Evolutionary conservation across 2,797 vertebrate species (phyloP).

Genomic region (Sorex maritimensis): DNA sequence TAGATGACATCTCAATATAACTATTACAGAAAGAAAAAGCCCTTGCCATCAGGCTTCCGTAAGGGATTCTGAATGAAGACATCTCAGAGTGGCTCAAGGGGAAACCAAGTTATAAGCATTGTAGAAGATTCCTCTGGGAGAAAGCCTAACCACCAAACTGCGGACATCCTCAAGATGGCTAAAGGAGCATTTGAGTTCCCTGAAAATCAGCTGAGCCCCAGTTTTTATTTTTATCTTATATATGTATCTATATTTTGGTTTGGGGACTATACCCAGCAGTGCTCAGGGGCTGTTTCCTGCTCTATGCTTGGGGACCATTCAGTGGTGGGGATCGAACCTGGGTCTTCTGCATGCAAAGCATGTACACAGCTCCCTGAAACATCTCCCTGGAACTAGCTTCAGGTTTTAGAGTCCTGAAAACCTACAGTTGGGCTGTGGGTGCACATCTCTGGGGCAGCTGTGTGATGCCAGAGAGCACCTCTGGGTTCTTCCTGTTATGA

Average conservation of each 20-base stretch:
- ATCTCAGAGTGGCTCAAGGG: neutral
- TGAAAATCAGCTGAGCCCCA: too few species aligned
- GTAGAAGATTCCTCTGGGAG: neutral
- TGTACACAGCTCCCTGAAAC: too few species aligned
- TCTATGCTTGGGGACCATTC: too few species aligned
- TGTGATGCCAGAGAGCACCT: neutral
- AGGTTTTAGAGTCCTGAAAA: too few species aligned
- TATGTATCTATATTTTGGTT: too few species aligned
- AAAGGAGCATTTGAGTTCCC: too few species aligned
- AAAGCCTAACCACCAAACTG: neutral
- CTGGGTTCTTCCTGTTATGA: neutral
- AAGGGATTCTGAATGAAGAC: neutral
- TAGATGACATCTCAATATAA: neutral
- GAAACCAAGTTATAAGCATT: neutral
- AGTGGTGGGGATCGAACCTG: too few species aligned
- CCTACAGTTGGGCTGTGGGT: neutral
- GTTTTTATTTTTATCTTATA: too few species aligned
- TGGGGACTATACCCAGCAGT: too few species aligned
- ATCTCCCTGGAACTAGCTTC: too few species aligned
- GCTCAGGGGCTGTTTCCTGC: too few species aligned
- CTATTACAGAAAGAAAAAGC: neutral
- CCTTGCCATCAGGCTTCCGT: neutral
- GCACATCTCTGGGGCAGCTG: neutral
- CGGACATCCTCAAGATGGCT: neutral
- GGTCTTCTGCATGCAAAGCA: too few species aligned